These are phyloP conservation scores for Heliconius nattereri DNA, from an alignment of 1,140 invertebrate species.

Conservation along the genomic window DNA sequence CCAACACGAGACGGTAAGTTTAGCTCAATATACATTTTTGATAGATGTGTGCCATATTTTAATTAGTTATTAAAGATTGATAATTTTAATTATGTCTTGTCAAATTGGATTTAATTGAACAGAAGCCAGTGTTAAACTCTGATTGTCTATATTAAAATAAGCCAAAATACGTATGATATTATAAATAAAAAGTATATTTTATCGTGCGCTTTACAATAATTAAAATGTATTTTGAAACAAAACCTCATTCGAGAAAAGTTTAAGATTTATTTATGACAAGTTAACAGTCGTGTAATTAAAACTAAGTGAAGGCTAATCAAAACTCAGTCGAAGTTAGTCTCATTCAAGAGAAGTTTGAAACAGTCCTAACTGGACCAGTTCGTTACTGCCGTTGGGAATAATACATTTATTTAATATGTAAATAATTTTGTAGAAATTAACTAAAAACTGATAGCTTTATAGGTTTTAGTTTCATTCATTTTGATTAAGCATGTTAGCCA, in stretches of 20 bases:
- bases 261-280: constrained; percentile 2
- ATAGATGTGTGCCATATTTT: not conserved
- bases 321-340: not conserved
- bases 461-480: constrained; percentile 39
- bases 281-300: not conserved
- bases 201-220: not conserved
- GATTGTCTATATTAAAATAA: not conserved
- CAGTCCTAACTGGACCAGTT: not conserved
- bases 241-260: not conserved
- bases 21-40: not conserved
- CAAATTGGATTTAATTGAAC: not conserved
- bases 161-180: not conserved
- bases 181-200: too few species aligned
- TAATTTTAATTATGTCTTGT: not conserved
- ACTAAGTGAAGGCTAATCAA: not conserved
- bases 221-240: not conserved
- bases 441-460: constrained; percentile 20
- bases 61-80: not conserved
- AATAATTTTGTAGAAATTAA: not conserved
- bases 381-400: not conserved
- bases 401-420: constrained; percentile 1
- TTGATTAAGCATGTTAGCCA: constrained; percentile 39
- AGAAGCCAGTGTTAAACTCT: not conserved
- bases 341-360: not conserved
- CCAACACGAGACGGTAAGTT: constrained; percentile 69